A percentile compares a stretch with the other conserved stretches of the same genome.
phyloP scores from a whole-genome alignment of 2,113 vertebrate genomes.

The Megaceryle torquata region DNA sequence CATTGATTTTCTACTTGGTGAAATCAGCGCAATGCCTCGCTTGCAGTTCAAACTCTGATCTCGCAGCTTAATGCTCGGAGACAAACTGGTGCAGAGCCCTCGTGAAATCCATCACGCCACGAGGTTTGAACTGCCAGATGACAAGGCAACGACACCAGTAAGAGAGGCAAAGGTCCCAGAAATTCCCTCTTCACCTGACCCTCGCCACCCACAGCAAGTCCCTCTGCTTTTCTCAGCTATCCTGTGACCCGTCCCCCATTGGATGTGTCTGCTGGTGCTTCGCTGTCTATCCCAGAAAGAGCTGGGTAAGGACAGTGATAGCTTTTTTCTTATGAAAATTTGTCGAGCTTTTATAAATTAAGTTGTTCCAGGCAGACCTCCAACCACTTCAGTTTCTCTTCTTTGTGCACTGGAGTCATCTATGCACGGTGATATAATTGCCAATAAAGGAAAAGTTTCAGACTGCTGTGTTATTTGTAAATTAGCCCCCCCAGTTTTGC shows the following conservation, averaged over 20 bases:
- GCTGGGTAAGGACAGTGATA: background rate
- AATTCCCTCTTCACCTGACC: background rate
- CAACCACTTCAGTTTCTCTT: background rate
- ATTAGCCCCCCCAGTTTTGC: background rate
- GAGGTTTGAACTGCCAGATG: background rate
- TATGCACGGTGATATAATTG: accelerated
- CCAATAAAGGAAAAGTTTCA: background rate
- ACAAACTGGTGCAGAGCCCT: background rate
- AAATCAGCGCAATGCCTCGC: background rate
- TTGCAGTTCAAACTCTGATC: background rate
- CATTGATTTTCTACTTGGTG: background rate
- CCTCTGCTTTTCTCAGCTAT: background rate
- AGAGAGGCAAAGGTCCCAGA: accelerated
- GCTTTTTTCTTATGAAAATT: background rate
- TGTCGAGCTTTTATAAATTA: background rate
- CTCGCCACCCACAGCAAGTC: background rate
- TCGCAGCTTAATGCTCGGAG: background rate
- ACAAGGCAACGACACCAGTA: accelerated
- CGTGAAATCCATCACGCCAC: background rate
- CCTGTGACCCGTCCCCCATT: accelerated
- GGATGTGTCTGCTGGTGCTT: background rate
- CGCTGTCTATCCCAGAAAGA: background rate
- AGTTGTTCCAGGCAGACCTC: background rate
- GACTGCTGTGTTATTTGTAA: background rate
- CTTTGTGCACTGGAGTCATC: background rate